Conservation (phyloP, 2,888 invertebrate genomes). For the Coelinius sp. region DNA sequence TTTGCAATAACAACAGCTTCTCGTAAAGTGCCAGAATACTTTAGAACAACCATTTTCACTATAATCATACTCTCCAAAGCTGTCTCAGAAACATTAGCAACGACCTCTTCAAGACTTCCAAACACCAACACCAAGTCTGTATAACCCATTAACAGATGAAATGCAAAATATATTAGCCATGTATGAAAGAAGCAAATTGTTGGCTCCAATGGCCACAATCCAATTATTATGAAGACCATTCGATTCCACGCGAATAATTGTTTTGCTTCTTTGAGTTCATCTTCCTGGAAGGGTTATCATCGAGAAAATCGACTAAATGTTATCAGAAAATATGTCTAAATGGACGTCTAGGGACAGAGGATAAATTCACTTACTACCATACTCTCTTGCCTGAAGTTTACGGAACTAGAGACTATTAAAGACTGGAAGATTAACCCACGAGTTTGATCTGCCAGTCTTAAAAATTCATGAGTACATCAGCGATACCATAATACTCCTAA, state of each 20-base stretch:
- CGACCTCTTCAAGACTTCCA: slow-evolving; percentile 34
- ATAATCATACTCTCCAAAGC: slow-evolving; percentile 41
- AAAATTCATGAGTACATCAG: slow-evolving; percentile 26
- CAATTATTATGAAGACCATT: slow-evolving; percentile 30
- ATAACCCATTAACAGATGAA: slow-evolving; percentile 32
- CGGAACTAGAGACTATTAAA: neutral
- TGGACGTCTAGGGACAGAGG: neutral
- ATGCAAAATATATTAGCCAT: slow-evolving; percentile 26
- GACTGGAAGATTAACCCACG: neutral
- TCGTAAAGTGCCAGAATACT: slow-evolving; percentile 31
- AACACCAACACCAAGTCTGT: slow-evolving; percentile 35
- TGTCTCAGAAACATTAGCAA: slow-evolving; percentile 41
- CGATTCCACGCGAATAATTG: slow-evolving; percentile 41
- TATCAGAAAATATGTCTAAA: neutral
- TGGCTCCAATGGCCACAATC: slow-evolving; percentile 38
- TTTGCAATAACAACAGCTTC: slow-evolving; percentile 26
- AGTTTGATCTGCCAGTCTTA: neutral
- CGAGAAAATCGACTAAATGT: neutral
- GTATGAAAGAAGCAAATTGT: slow-evolving; percentile 28
- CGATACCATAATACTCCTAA: neutral
- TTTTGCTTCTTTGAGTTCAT: slow-evolving; percentile 31
- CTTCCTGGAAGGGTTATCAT: neutral
- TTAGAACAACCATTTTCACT: slow-evolving; percentile 37
- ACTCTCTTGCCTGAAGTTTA: neutral
- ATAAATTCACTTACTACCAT: slow-evolving; percentile 4